Percentiles rank a stretch among this genome's conserved stretches.
Evolutionary conservation across 2,888 invertebrate species (phyloP).

Genomic region (Gari tellinella): DNA sequence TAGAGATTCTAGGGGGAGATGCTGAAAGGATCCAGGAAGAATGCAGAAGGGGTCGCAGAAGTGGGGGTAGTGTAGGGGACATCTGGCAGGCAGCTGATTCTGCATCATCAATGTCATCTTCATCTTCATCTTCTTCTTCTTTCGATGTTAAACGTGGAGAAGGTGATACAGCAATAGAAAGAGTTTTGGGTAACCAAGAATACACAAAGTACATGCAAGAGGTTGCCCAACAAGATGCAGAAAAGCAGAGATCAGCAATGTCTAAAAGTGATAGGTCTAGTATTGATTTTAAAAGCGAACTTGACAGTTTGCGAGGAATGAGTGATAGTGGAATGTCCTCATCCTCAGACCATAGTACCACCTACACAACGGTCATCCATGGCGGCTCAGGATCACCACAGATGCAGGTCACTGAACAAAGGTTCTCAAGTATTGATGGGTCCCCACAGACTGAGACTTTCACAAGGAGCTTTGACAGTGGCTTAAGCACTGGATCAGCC

Average conservation of each 20-base stretch:
- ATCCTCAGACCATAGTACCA: constrained; percentile 21
- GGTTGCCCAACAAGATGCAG: too few relatives aligned
- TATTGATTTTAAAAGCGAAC: constrained; percentile 10
- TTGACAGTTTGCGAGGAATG: constrained; percentile 28
- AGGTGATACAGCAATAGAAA: constrained; percentile 45
- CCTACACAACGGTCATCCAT: constrained; percentile 20
- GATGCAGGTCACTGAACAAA: constrained; percentile 17
- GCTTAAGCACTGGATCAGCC: constrained; percentile 23
- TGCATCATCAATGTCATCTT: too few relatives aligned
- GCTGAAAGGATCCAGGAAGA: constrained; percentile 50
- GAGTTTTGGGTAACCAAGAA: constrained; percentile 34
- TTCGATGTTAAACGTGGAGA: not conserved
- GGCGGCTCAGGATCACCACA: constrained; percentile 32
- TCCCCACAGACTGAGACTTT: constrained; percentile 27
- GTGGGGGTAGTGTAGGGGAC: not conserved
- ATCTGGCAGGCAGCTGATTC: too few relatives aligned
- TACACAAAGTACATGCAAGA: too few relatives aligned
- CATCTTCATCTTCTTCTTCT: too few relatives aligned
- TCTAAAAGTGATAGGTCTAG: not conserved
- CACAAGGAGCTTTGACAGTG: constrained; percentile 35
- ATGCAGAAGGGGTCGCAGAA: constrained; percentile 44
- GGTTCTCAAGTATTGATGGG: constrained; percentile 16
- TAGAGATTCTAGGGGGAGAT: constrained; percentile 52
- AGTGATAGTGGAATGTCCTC: constrained; percentile 49
- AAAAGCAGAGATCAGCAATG: too few relatives aligned